Evolutionary conservation across 2,888 invertebrate genomes (phyloP).

Genomic region (Hypomecis atomaria): DNA sequence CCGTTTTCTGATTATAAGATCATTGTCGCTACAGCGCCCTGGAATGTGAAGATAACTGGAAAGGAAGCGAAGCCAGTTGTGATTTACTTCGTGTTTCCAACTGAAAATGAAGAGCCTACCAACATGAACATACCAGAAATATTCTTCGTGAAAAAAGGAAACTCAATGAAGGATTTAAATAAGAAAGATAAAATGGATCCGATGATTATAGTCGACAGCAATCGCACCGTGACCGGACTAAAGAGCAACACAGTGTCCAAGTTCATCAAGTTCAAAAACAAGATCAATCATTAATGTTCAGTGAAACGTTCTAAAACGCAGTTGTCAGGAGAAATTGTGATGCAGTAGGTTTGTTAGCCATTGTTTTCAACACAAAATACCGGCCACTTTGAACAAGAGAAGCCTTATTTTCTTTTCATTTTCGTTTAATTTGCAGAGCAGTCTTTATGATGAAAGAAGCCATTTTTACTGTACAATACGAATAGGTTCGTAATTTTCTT

Average conservation of each 20-base stretch:
- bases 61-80: slow-evolving; percentile 53
- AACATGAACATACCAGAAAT: slow-evolving; percentile 60
- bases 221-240: slow-evolving; percentile 71
- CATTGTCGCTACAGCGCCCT: slow-evolving; percentile 71
- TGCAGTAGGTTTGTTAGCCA: background rate
- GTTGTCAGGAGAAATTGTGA: background rate
- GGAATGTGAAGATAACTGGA: slow-evolving; percentile 55
- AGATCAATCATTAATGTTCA: slow-evolving; percentile 48
- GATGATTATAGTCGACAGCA: slow-evolving; percentile 66
- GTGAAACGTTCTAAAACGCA: slow-evolving; percentile 11
- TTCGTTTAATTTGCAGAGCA: slow-evolving; percentile 8
- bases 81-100: slow-evolving; percentile 69
- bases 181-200: slow-evolving; percentile 56
- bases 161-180: slow-evolving; percentile 36
- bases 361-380: background rate
- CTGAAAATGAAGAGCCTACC: slow-evolving; percentile 48
- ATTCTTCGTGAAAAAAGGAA: slow-evolving; percentile 63
- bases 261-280: slow-evolving; percentile 66
- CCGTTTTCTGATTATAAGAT: slow-evolving; percentile 65
- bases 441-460: slow-evolving; percentile 16
- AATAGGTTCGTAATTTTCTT: slow-evolving; percentile 8
- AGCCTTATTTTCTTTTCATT: slow-evolving; percentile 21
- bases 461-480: slow-evolving; percentile 4
- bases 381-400: slow-evolving; percentile 6
- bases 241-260: slow-evolving; percentile 69